Base-by-base conservation (phyloP, 2,797 vertebrate genomes). In the Epinephelus awoara region DNA sequence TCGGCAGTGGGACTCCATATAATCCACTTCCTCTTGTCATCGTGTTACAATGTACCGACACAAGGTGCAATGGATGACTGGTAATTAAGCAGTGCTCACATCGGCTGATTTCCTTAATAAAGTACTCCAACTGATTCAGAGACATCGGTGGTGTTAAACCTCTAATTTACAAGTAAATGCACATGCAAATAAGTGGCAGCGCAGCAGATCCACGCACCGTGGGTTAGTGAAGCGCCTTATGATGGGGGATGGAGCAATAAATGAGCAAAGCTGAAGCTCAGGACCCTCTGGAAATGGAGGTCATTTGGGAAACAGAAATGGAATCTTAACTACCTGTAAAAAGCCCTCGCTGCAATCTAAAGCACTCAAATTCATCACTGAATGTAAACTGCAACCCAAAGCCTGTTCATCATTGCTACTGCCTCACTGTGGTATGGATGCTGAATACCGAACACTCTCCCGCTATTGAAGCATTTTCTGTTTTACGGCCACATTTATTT, bases 261-360 rank as follows among this genome's bases (percentile, higher is more conserved):
- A 92, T 72, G 82, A 87, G 73, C 18, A 47, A 58, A 86, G 82
- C 76, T 84, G 79, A 83, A 90, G 80, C 80, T 88, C 85, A 65
- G 78, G 87, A 88, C 90, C 88, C 74, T 81, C 62, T 79, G 84
- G 77, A 91, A 87, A 90, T 89, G 73, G 84, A 92, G 91, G 92
- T 93, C 86, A 88, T 79, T 61, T 73, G 69, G 75, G 83, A 90
- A 89, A 93, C 88, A 89, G 85, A 90, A 90, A 90, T 85, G 80
- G 87, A 92, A 93, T 92, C 79, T 89, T 89, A 93, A 92, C 88
- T 89, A 92, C 77, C 85, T 88, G 83, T 85, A 86, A 89, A 88
- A 89, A 88, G 77, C 80, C 63, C 44, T 66, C 34, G 23, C 61
- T 64, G 72, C 82, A 88, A 91, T 90, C 77, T 79, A 74, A 88